These are phyloP conservation scores for Theristicus caerulescens DNA, from an alignment of 2,113 vertebrate genomes.

Conservation along the genomic window DNA sequence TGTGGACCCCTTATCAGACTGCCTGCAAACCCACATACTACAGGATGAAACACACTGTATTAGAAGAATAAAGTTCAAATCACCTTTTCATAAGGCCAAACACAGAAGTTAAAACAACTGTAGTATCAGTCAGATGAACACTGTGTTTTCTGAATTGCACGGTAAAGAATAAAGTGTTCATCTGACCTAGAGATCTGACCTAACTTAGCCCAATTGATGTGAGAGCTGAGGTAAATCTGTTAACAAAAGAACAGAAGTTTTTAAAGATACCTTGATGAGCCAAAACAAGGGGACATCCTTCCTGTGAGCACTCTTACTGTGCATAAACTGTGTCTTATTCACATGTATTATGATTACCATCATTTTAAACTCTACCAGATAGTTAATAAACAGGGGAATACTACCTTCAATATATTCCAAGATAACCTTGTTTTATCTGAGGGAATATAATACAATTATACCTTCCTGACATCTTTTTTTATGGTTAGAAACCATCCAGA, in stretches of 20 bases:
- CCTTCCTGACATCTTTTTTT: background rate
- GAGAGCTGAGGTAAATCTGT: background rate
- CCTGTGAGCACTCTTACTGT: background rate
- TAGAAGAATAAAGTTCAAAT: background rate
- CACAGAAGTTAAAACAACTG: background rate
- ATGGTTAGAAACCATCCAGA: background rate
- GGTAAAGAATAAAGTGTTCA: background rate
- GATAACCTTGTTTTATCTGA: background rate
- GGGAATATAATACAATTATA: background rate
- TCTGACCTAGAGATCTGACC: background rate
- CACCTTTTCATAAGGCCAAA: background rate
- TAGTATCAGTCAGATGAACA: background rate
- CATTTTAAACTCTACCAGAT: background rate
- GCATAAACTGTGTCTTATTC: background rate
- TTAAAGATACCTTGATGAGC: background rate
- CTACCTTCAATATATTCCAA: background rate
- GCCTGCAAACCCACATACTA: background rate
- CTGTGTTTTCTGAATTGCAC: background rate
- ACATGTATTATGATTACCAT: background rate
- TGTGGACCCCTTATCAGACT: background rate
- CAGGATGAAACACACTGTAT: background rate
- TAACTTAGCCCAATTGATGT: background rate
- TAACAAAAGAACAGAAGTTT: background rate
- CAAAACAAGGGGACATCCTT: background rate
- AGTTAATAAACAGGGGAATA: background rate